Evolutionary conservation across 2,797 vertebrate genomes (phyloP).

Genomic region (Triplophysa bombifrons): DNA sequence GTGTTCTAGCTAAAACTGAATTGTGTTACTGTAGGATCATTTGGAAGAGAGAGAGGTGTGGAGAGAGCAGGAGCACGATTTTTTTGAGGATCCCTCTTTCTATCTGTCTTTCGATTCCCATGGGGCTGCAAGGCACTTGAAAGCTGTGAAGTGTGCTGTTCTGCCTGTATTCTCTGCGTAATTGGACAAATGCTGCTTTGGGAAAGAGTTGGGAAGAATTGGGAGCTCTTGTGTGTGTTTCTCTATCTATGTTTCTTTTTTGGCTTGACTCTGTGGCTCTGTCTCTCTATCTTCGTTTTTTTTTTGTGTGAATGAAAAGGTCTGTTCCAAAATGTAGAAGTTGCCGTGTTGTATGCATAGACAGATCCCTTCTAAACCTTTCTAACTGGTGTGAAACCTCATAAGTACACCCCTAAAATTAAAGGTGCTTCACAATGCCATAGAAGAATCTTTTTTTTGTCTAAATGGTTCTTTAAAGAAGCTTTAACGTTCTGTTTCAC

Average conservation of each 20-base stretch:
- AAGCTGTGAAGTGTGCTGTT: slow-evolving; percentile 85
- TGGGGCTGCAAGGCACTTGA: slow-evolving; percentile 78
- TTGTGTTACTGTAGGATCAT: slow-evolving; percentile 31
- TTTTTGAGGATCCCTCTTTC: slow-evolving; percentile 72
- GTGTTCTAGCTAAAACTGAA: slow-evolving; percentile 50
- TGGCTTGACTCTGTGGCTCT: slow-evolving; percentile 33
- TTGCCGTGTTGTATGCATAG: neutral
- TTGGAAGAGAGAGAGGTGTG: slow-evolving; percentile 12
- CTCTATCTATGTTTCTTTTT: slow-evolving; percentile 35
- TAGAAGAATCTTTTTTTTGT: too few species aligned
- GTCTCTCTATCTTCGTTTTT: neutral
- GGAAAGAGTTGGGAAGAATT: slow-evolving; percentile 46
- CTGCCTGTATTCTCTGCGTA: slow-evolving; percentile 80
- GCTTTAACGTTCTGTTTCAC: too few species aligned
- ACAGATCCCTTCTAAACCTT: too few species aligned
- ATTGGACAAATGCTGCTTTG: slow-evolving; percentile 72
- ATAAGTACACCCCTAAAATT: too few species aligned
- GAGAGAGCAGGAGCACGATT: slow-evolving; percentile 45
- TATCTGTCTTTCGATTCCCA: slow-evolving; percentile 78
- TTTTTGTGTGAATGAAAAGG: slow-evolving; percentile 1
- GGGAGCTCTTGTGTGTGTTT: slow-evolving; percentile 45
- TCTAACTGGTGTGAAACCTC: too few species aligned
- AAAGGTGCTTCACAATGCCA: too few species aligned
- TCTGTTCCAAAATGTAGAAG: slow-evolving; percentile 20
- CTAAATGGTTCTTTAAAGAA: too few species aligned